Evolutionary conservation across 2,797 vertebrate genomes (phyloP), one percentile per base, ranked within the genome.

Genomic region (Halcyon leucocephala): DNA sequence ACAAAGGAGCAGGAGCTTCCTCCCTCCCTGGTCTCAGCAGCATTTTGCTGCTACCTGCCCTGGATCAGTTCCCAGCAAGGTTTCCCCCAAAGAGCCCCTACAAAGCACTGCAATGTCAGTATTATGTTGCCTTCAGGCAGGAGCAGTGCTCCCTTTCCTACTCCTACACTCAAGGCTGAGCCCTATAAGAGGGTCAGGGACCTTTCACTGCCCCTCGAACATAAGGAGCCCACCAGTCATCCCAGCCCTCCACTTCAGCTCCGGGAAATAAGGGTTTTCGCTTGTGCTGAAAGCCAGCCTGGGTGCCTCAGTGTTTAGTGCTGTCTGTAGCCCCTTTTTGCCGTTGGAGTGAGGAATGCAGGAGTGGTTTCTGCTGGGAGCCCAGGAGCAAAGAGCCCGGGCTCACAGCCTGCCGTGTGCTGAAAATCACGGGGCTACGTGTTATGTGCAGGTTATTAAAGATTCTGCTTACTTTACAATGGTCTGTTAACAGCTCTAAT

Each of bases 401-500:
- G 81, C 82, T 94, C 6, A 0, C 28, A 88, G 95, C 76, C 86
- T 93, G 88, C 48, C 58, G 61, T 79, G 57, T 7, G 21, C 92
- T 14, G 90, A 95, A 97, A 98, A 97, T 93, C 15, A 3, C 15
- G 42, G 55, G 35, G 77, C 72, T 97, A 81, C 5, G 20, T 15
- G 0, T 96, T 96, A 95, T 67, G 70, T 89, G 85, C 95, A 97
- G 94, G 97, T 98, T 98, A 97, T 98, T 98, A 98, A 97, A 98
- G 98, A 98, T 98, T 98, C 97, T 98, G 98, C 98, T 97, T 98
- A 96, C 97, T 98, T 98, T 98, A 98, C 98, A 98, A 97, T 82
- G 97, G 97, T 98, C 98, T 98, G 98, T 98, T 98, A 98, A 98
- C 98, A 98, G 96, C 97, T 96, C 97, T 97, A 98, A 98, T 98